Base-by-base conservation (phyloP, 2,888 invertebrate genomes). In the Calameuta idolon region DNA sequence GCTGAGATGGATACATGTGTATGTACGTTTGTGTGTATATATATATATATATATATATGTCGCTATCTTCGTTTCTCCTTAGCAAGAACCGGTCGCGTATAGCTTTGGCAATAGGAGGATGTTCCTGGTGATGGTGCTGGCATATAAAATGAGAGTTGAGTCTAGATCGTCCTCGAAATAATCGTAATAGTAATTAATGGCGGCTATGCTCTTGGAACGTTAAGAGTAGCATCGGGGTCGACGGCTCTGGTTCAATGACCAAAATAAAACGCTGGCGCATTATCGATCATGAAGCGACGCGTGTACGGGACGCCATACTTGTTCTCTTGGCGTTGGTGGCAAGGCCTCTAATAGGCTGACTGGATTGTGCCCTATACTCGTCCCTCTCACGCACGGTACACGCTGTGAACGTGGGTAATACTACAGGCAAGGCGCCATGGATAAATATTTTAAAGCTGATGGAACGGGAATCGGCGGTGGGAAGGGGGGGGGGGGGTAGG, bases 241-340 rank as follows among this genome's bases (percentile, higher is more conserved):
- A 55, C 55, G 55, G 15, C 55, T 23, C 75, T 83, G 81, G 87
- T 87, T 89, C 88, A 88, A 87, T 84, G 89, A 87, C 87, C 88
- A 87, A 88, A 88, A 87, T 85, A 83, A 83, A 83, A 82, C 84
- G 79, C 80, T 77, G 85, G 81, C 79, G 79, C 81, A 77, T 82
- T 85, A 85, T 86, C 83, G 85, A 84, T 86, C 83, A 82, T 82
- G 77, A 83, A 83, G 77, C 81, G 79, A 79, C 79, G 77, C 76
- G 69, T 69, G 73, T 37, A 74, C 75, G 11, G 40, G 74, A 80
- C 78, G 79, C 78, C 78, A 79, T 79, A 76, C 79, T 81, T 76
- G 74, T 78, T 77, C 77, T 76, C 79, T 78, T 73, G n/a, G 68
- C 15, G 75, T 78, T 78, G 75, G 76, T 55, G 55, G 55, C 55